Base-by-base conservation (phyloP, 2,797 vertebrate genomes). In the Neosilurus hyrtlii region DNA sequence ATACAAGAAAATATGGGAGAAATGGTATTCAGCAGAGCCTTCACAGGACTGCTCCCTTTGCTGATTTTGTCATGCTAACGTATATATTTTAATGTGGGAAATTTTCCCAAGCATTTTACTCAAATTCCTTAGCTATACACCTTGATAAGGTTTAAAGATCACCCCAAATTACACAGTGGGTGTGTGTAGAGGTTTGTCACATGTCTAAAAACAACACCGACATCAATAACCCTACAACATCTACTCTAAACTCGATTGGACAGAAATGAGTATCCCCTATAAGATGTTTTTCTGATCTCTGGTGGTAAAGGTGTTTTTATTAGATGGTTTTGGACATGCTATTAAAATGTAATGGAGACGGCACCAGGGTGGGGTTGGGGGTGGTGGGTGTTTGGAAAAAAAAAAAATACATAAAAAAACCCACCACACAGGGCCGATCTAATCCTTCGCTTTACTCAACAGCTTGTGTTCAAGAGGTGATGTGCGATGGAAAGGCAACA, bases 181-280 rank as follows among this genome's bases (percentile, higher is more conserved):
- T 14, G 22, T 2, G 43, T 37, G 30, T 15, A n/a, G n/a, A n/a
- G 22, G 30, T 73, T 37, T 61, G 82, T 90, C 89, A 86, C 85
- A 83, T 90, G 66, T 86, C 91, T 30, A 89, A 88, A 93, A 91
- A 87, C 82, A 88, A 92, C 92, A 89, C 90, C 81, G 67, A 84
- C 54, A 59, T 73, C n/a, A 49, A 84, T 74, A 82, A 77, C 85
- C 83, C 82, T 84, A 89, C 68, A 82, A 20, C 37, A n/a, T n/a
- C n/a, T n/a, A n/a, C n/a, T 65, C 5, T 16, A 80, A 54, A 56
- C 62, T 61, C 5, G 11, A 71, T 59, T 9, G 26, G 57, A 15
- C 51, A 26, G 56, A 35, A 10, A 18, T 3, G 22, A 7, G 18
- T n/a, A 35, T 59, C 37, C 2, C 22, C 4, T 43, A 62, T 68